phyloP scores from a whole-genome alignment of 2,888 invertebrate species.

The Chrysodeixis includens region DNA sequence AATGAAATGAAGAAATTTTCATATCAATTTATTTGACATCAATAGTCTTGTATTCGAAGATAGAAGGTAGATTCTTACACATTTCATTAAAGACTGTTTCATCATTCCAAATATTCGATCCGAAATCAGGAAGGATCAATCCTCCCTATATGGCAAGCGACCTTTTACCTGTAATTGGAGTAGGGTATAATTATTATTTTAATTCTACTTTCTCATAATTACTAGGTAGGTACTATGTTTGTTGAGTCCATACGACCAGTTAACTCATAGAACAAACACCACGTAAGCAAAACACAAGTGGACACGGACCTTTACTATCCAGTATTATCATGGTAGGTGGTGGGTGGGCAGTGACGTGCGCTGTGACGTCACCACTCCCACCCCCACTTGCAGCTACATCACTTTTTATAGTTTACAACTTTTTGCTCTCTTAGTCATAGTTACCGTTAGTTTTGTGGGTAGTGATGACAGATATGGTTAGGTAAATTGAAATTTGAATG shows the following conservation, averaged over 20 bases:
- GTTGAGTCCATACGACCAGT: neutral
- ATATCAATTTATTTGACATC: too few species aligned
- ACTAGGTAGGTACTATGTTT: too few species aligned
- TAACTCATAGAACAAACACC: neutral
- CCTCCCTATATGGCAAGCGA: too few species aligned
- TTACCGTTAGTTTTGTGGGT: neutral
- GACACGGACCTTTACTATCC: slow-evolving; percentile 20
- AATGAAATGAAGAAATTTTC: too few species aligned
- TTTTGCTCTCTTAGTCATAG: slow-evolving; percentile 44
- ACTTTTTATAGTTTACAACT: slow-evolving; percentile 51
- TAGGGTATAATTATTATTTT: too few species aligned
- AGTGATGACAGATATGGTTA: slow-evolving; percentile 6
- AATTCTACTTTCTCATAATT: too few species aligned
- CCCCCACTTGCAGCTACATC: slow-evolving; percentile 58
- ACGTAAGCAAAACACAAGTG: slow-evolving; percentile 10
- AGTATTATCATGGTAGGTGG: slow-evolving; percentile 37
- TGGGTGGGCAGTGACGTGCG: slow-evolving; percentile 55
- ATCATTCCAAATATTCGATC: too few species aligned
- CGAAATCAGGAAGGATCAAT: too few species aligned
- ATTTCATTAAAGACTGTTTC: too few species aligned
- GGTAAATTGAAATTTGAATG: neutral
- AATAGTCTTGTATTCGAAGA: too few species aligned
- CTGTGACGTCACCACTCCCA: slow-evolving; percentile 63
- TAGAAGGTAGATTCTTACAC: too few species aligned
- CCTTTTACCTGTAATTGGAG: too few species aligned